These are phyloP conservation scores for Zaprionus nigranus DNA, from an alignment of 1,140 invertebrate genomes.

Conservation along the genomic window DNA sequence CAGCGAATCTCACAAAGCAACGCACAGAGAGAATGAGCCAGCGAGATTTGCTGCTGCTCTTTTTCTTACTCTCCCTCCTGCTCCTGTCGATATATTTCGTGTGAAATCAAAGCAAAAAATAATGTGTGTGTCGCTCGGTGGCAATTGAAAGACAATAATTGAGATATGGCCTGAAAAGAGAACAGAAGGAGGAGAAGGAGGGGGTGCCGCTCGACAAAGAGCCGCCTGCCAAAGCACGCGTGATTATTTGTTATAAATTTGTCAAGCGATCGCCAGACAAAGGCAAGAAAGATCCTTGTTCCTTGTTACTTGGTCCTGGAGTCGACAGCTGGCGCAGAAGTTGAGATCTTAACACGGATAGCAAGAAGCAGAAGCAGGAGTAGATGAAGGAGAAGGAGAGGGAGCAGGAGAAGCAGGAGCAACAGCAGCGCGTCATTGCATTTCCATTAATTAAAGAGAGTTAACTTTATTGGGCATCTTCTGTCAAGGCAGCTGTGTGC, in stretches of 20 bases:
- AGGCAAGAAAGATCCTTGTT: slow-evolving; percentile 14
- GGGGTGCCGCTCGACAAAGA: slow-evolving; percentile 51
- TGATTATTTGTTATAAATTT: slow-evolving; percentile 83
- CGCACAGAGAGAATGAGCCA: slow-evolving; percentile 4
- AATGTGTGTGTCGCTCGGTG: slow-evolving; percentile 47
- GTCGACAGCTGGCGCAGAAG: slow-evolving; percentile 36
- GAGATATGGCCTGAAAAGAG: slow-evolving; percentile 39
- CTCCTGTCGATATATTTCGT: slow-evolving; percentile 38
- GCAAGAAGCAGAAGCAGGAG: slow-evolving; percentile 13
- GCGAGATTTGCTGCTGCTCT: slow-evolving; percentile 11
- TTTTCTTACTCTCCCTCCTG: slow-evolving; percentile 8
- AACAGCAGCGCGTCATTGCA: slow-evolving; percentile 71
- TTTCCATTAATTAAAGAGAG: slow-evolving; percentile 76
- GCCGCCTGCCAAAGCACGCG: slow-evolving; percentile 77
- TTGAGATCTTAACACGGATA: slow-evolving; percentile 55
- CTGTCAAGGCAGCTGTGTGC: slow-evolving; percentile 10
- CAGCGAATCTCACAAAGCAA: slow-evolving; percentile 43
- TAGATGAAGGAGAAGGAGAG: slow-evolving; percentile 18
- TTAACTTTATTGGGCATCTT: slow-evolving; percentile 66
- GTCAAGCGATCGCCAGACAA: slow-evolving; percentile 54
- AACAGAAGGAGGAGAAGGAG: background rate
- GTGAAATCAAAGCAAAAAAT: slow-evolving; percentile 59
- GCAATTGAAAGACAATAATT: slow-evolving; percentile 78
- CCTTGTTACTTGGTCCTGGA: slow-evolving; percentile 5
- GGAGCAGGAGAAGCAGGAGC: slow-evolving; percentile 8